Base-by-base conservation (phyloP, 23 tunicate genomes). In the Oikopleura albicans region DNA sequence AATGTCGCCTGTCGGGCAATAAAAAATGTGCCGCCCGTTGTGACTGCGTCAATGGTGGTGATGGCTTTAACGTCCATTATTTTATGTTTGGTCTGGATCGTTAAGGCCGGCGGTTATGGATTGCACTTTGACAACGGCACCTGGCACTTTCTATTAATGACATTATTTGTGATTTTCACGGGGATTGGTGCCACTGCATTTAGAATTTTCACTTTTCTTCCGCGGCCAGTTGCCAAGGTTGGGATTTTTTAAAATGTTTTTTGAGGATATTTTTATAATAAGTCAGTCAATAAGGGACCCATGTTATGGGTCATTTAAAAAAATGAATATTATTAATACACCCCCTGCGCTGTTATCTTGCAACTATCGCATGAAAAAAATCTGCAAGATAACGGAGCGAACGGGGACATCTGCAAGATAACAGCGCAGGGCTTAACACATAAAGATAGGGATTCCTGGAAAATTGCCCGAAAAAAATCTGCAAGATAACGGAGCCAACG, bases 221-320 rank as follows among this genome's bases (percentile, higher is more conserved):
- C 79, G 2, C 33, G 79, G 2, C 79, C 79, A 12, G 79, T 71
- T 16, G 79, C 79, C 33, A 71, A 71, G 79, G 79, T 71, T 2
- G 27, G 27, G 28, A 22, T 16, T 29, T 16, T 71, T 12, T 12
- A 49, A 22, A 49, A 49, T 49, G 22, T 49, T 49, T 8, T 22
- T 49, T 49, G 59, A 8, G 16, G 22, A 49, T 22, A 8, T 49
- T 49, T 49, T 49, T 49, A 8, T 49, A 8, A n/a, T n/a, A n/a
- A n/a, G n/a, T n/a, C n/a, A n/a, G n/a, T n/a, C n/a, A n/a, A n/a
- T n/a, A n/a, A n/a, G n/a, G n/a, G n/a, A n/a, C n/a, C n/a, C n/a
- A n/a, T n/a, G n/a, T n/a, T n/a, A n/a, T n/a, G n/a, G n/a, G n/a
- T n/a, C n/a, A n/a, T n/a, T n/a, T n/a, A n/a, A n/a, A n/a, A n/a